Evolutionary conservation across 2,113 vertebrate genomes (phyloP), one percentile per base, ranked within the genome.

Genomic region (Nothoprocta perdicaria): DNA sequence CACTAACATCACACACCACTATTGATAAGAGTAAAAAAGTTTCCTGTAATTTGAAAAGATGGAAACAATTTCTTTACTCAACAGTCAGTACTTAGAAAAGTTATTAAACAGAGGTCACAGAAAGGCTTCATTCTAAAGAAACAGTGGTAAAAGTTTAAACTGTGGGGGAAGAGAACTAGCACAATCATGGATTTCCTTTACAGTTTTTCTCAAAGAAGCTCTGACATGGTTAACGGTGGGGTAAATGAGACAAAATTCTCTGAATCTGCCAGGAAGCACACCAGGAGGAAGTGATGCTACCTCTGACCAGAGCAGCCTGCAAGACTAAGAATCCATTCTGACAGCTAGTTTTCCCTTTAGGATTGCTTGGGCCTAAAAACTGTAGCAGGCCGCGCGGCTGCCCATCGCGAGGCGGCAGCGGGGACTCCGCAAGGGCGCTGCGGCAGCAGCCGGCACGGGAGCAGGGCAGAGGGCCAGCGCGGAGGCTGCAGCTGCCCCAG

Each of bases 31-130:
- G 90, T 88, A 62, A 95, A 96, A 95, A 87, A 66, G 92, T 97
- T 98, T 98, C 98, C 97, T 98, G 97, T 98, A 98, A 98, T 94
- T 96, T 97, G 94, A 96, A 96, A 97, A 95, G 89, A 95, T 92
- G 86, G 93, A 96, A 96, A 97, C 94, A 95, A 96, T 96, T 94
- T 96, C 81, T 96, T 94, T 88, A 91, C 92, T 93, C 68, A 96
- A 94, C 77, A 92, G 85, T 85, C 78, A 94, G 65, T 94, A 96
- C 94, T 88, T 95, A 78, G 92, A 94, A 94, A 92, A 94, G 84
- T 95, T 96, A 93, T 86, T 94, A 95, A 96, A 94, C 91, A 96
- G 92, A 92, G 96, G 95, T 94, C 95, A 95, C 40, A 91, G 84
- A 93, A 96, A 89, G 94, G 95, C 94, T 95, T 92, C 52, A 77